Evolutionary conservation across 2,797 vertebrate genomes (phyloP), one percentile per base, ranked within the genome.

Genomic region (Pangasius mekongensis): DNA sequence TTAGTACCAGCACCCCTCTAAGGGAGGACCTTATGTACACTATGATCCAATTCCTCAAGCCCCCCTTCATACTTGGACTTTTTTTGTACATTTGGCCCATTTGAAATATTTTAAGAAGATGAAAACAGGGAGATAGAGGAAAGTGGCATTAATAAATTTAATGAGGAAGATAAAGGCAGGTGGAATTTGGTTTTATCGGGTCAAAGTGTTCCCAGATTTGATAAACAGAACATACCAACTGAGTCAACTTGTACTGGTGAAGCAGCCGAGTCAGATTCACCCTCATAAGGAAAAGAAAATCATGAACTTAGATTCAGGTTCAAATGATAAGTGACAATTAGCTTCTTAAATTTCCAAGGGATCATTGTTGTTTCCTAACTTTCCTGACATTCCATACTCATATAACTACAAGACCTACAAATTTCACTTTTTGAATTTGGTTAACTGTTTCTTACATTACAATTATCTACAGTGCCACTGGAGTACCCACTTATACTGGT

Each of bases 101-200:
- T 84, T 80, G 27, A 77, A 71, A 78, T 71, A 33, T 36, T 82
- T 88, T 66, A 76, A 49, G 71, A 87, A 86, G 91, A 92, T 88
- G 76, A 85, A 90, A 92, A 86, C 78, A 67, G 7, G 86, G 77
- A 73, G 83, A 5, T 78, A 43, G 67, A 52, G 83, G 74, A 91
- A 92, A 91, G 87, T 92, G 83, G 85, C 90, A 91, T 90, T 60
- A 87, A 87, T 89, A 47, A 77, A 69, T 91, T 87, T 82, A 85
- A 89, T 49, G 36, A 85, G 47, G 39, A 67, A 36, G 49, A 87
- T 87, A 56, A 84, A 39, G 56, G 54, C 74, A 87, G 82, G 74
- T 89, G 82, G 66, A 60, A 30, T 87, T 87, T 88, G 88, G 82
- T 67, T 90, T 93, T 83, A 84, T 69, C 16, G 66, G 24, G 69